Base-by-base conservation (phyloP, 1,140 invertebrate species). In the Plectrocnemia conspersa region DNA sequence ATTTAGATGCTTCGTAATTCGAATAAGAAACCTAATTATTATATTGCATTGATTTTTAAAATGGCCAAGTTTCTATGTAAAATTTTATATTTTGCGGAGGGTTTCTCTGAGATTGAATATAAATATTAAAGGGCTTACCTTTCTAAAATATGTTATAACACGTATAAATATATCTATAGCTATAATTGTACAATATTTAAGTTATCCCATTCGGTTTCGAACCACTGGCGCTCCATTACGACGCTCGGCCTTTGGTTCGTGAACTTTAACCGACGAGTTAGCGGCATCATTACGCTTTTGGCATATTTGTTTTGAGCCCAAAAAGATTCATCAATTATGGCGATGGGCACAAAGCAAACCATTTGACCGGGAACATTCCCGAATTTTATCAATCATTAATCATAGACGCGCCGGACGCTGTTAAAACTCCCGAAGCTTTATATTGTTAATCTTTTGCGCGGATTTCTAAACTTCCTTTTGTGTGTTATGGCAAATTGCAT, bases 301-400 rank as follows among this genome's bases (percentile, higher is more conserved):
- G 55, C 24, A 44, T 53, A 58, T 58, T 53, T 52, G 56, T 52
- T 58, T 52, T 58, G 48, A n/a, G 24, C 25, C 41, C 9, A 23
- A 41, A 13, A 40, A 13, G 1, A 36, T 38, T 23, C 41, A 58
- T 58, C 49, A 52, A 58, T 58, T 52, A 58, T 10, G 15, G 15
- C 38, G 2, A 19, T 41, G 21, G 38, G 19, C 21, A 19, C 21
- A 41, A 29, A 29, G n/a, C n/a, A n/a, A n/a, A n/a, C n/a, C 44
- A 55, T 55, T 55, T 55, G 53, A 36, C 53, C 44, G 41, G 25
- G 48, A 52, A 41, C 21, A 11, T 22, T 49, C 24, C 10, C 44
- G 41, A 58, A 58, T 52, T 52, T 44, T 27, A 49, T 21, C 53
- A 38, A 38, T 53, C 56, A 58, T 58, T 27, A 53, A 52, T 58